phyloP scores from a whole-genome alignment of 2,797 vertebrate species.

The Gallinago nigripennis region DNA sequence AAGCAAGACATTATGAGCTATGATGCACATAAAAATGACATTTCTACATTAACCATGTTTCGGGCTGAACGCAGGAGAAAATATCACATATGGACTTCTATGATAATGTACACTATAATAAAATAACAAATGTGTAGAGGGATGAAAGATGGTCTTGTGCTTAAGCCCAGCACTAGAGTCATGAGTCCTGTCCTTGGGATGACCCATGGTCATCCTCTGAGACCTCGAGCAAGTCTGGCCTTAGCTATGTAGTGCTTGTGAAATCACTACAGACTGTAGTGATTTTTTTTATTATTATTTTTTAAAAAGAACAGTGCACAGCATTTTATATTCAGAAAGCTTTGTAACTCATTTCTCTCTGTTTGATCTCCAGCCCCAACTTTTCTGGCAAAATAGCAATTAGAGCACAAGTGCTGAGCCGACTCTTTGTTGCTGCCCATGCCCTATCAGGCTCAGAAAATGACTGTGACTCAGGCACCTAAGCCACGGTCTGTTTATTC shows the following conservation, averaged over 20 bases:
- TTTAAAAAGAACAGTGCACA: neutral
- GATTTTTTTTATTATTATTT: neutral
- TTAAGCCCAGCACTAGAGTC: neutral
- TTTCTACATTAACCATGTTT: neutral
- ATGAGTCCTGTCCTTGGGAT: neutral
- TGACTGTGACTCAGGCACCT: conserved; percentile 59
- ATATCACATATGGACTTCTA: neutral
- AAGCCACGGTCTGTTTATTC: conserved; percentile 52
- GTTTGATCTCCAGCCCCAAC: conserved; percentile 53
- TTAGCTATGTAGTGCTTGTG: neutral
- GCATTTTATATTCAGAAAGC: conserved; percentile 30
- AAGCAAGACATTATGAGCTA: neutral
- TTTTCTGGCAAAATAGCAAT: conserved; percentile 62
- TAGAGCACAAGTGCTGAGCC: conserved; percentile 60
- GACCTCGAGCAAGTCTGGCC: neutral
- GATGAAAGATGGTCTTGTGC: neutral
- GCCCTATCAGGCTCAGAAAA: conserved; percentile 48
- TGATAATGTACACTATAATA: neutral
- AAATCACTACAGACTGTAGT: neutral
- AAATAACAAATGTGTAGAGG: neutral
- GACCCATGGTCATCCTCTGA: neutral
- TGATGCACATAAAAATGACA: neutral
- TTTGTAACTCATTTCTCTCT: conserved; percentile 40
- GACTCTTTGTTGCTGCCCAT: conserved; percentile 50
- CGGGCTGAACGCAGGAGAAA: neutral